phyloP scores from a whole-genome alignment of 1,140 invertebrate species.

The Pseudobourletiella spinata region DNA sequence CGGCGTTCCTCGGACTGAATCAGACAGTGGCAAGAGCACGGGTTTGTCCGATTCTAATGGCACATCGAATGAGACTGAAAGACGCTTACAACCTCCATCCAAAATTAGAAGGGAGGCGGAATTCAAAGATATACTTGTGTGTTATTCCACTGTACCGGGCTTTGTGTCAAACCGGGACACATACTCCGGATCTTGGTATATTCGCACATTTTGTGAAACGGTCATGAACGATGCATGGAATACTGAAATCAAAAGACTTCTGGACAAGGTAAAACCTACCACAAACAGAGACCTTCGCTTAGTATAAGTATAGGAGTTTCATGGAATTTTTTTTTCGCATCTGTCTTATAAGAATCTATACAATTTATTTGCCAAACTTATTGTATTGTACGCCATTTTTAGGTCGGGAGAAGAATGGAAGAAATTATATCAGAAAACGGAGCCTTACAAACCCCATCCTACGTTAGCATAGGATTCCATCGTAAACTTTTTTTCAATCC shows the following conservation, averaged over 20 bases:
- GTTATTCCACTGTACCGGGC: constrained; percentile 28
- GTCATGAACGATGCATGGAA: constrained; percentile 53
- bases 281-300: no score
- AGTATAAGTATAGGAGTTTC: no score
- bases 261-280: constrained; percentile 18
- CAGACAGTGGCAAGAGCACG: no score
- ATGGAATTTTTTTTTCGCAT: background rate
- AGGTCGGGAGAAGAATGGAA: no score
- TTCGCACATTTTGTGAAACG: constrained; percentile 61
- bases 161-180: constrained; percentile 28
- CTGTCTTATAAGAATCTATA: background rate
- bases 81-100: constrained; percentile 2
- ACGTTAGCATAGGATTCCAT: no score
- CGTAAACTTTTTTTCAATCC: no score
- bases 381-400: no score
- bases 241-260: constrained; percentile 18
- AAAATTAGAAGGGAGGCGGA: constrained; percentile 1
- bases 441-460: no score
- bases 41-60: no score
- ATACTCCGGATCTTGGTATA: constrained; percentile 50
- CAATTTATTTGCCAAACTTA: background rate
- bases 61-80: no score
- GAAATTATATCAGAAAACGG: no score
- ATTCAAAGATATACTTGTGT: constrained; percentile 28
- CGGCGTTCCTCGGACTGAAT: constrained; percentile 16